phyloP scores from a whole-genome alignment of 2,113 vertebrate genomes.

The Mus spicilegus region DNA sequence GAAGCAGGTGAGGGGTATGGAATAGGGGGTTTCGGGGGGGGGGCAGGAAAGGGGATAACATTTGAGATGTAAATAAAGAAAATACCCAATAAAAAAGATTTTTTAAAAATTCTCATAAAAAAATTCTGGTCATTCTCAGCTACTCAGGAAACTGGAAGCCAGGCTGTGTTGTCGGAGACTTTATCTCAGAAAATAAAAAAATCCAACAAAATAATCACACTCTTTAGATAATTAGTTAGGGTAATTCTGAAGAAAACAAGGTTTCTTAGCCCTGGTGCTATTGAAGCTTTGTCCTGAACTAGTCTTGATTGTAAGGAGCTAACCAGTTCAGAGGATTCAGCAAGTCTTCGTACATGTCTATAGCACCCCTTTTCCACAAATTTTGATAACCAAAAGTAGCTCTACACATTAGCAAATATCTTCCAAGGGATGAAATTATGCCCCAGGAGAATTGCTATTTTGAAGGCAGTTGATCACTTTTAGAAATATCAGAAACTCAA shows the following conservation, averaged over 20 bases:
- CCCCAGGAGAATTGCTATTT: not conserved
- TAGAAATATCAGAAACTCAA: not conserved
- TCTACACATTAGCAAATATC: not conserved
- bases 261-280: not conserved
- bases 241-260: not conserved
- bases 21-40: no score
- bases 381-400: conserved; percentile 7
- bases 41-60: no score
- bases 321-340: not conserved
- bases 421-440: not conserved
- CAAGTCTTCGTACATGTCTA: not conserved
- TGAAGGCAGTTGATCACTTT: conserved; percentile 8
- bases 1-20: no score
- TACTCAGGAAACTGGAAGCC: not conserved
- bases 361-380: not conserved
- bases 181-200: not conserved
- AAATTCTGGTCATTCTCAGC: not conserved
- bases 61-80: no score
- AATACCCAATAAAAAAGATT: no score
- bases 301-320: not conserved
- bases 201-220: not conserved
- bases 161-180: not conserved
- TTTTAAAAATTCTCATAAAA: no score
- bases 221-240: conserved; percentile 12
- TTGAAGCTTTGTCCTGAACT: not conserved